Evolutionary conservation across 2,113 vertebrate genomes (phyloP).

Genomic region (Grus americana): DNA sequence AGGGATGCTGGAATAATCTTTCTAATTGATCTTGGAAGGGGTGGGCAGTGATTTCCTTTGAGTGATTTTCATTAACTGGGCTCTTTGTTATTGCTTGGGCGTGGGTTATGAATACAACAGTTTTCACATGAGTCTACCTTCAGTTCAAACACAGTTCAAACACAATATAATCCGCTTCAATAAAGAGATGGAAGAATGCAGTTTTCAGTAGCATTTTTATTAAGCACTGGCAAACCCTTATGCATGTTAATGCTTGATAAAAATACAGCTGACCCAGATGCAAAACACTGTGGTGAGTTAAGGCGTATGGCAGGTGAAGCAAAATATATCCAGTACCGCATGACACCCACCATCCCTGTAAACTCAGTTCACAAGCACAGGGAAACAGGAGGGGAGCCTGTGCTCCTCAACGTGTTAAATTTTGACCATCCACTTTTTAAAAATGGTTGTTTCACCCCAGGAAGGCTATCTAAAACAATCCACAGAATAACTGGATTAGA

Average conservation of each 20-base stretch:
- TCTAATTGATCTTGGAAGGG: constrained; percentile 41
- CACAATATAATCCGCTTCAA: constrained; percentile 30
- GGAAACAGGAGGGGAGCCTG: neutral
- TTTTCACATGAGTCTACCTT: constrained; percentile 37
- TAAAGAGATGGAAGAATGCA: constrained; percentile 5
- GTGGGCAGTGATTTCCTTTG: constrained; percentile 20
- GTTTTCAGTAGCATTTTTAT: constrained; percentile 42
- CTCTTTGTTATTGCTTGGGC: constrained; percentile 41
- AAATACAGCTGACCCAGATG: neutral
- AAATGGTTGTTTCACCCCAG: neutral
- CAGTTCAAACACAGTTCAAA: constrained; percentile 50
- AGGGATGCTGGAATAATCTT: constrained; percentile 50
- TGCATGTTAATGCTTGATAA: constrained; percentile 23
- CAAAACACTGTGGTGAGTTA: neutral
- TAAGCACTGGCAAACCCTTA: neutral
- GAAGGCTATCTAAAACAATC: neutral
- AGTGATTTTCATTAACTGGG: constrained; percentile 58
- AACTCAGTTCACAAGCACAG: neutral
- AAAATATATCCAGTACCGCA: neutral
- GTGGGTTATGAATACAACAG: constrained; percentile 7
- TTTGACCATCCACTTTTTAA: neutral
- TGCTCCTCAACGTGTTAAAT: neutral
- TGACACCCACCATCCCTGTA: neutral
- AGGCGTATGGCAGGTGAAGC: neutral
- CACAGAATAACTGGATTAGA: neutral